These are phyloP conservation scores for Saccopteryx leptura DNA, from an alignment of 2,113 vertebrate genomes.

Conservation along the genomic window DNA sequence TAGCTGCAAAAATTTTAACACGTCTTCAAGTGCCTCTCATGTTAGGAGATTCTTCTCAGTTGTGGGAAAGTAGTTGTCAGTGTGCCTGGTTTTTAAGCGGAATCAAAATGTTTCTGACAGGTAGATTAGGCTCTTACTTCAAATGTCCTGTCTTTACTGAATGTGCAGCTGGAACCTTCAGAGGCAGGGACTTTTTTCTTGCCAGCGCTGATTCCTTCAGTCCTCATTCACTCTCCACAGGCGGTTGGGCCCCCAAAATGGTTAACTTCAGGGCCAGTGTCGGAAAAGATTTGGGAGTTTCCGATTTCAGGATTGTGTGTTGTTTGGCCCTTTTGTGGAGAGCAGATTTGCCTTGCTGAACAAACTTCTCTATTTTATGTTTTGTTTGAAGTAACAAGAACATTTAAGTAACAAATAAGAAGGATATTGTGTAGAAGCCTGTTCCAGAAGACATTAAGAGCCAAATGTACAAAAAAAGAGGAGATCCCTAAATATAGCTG, in stretches of 20 bases:
- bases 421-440: background rate
- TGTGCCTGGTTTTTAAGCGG: slow-evolving; percentile 70
- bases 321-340: slow-evolving; percentile 23
- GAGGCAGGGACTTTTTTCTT: slow-evolving; percentile 73
- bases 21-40: slow-evolving; percentile 83
- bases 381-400: slow-evolving; percentile 57
- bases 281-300: slow-evolving; percentile 61
- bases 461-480: background rate
- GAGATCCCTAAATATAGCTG: background rate
- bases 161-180: slow-evolving; percentile 60
- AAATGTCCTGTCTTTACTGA: slow-evolving; percentile 69
- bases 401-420: slow-evolving; percentile 30
- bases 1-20: slow-evolving; percentile 84
- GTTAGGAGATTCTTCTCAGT: slow-evolving; percentile 80
- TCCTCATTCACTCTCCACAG: slow-evolving; percentile 34
- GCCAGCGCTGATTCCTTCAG: slow-evolving; percentile 75
- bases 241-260: slow-evolving; percentile 5
- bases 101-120: slow-evolving; percentile 82
- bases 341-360: background rate
- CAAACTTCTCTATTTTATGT: slow-evolving; percentile 45
- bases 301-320: slow-evolving; percentile 55
- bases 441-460: background rate
- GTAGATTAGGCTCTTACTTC: slow-evolving; percentile 78
- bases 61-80: slow-evolving; percentile 82
- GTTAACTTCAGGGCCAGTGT: slow-evolving; percentile 33